Percentiles rank a stretch among this genome's conserved stretches.
Evolutionary conservation across 1,140 invertebrate genomes (phyloP).

Genomic region (Lutraria rhynchaena): DNA sequence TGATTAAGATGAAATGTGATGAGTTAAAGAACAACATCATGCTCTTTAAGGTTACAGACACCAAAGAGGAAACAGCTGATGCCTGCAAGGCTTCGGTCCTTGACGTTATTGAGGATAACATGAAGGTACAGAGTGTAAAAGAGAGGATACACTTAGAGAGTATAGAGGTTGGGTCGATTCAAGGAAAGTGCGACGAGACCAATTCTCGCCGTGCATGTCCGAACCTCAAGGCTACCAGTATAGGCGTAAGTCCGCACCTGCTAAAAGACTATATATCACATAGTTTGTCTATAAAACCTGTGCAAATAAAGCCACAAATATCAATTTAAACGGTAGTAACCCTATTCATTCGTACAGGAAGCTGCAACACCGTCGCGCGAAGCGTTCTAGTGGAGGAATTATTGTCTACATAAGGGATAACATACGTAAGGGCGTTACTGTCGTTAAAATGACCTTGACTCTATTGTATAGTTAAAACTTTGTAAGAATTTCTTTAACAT

Average conservation of each 20-base stretch:
- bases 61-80: not conserved
- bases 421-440: conserved; percentile 6
- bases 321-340: too few species aligned
- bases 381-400: conserved; percentile 16
- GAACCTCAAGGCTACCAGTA: not conserved
- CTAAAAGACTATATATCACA: conserved; percentile 5
- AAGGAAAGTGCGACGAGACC: not conserved
- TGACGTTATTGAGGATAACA: not conserved
- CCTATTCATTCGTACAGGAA: conserved; percentile 16
- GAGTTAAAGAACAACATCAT: conserved; percentile 1
- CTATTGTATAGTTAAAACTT: conserved; percentile 10
- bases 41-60: not conserved
- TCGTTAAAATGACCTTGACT: not conserved
- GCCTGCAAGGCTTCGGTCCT: not conserved
- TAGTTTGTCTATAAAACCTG: too few species aligned
- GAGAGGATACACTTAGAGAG: not conserved
- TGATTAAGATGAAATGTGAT: not conserved
- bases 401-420: conserved; percentile 20
- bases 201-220: not conserved
- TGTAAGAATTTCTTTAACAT: conserved; percentile 7
- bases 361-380: not conserved
- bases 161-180: not conserved
- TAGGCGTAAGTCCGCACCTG: not conserved
- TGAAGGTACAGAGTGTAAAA: too few species aligned
- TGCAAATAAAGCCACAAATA: too few species aligned